Percentiles rank a stretch among this genome's conserved stretches.
phyloP scores from a whole-genome alignment of 2,113 vertebrate species.

The Campylomormyrus tamandua region DNA sequence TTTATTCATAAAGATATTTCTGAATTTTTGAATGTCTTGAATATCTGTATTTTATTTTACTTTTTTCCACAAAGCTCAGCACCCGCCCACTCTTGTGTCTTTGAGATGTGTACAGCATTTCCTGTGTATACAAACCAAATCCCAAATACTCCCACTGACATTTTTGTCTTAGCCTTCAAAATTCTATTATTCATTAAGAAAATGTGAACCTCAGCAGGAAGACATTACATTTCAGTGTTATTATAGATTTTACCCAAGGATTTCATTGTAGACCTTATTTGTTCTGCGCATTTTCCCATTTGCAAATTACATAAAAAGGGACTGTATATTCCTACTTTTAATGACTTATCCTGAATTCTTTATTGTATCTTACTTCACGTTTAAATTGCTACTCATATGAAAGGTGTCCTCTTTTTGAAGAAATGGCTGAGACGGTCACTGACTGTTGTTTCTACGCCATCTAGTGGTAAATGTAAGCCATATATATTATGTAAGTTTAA shows the following conservation, averaged over 20 bases:
- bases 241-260: constrained; percentile 6
- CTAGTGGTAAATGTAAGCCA: constrained; percentile 2
- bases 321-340: not conserved
- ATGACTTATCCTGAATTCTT: not conserved
- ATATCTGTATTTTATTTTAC: not conserved
- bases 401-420: not conserved
- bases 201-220: not conserved
- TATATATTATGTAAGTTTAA: not conserved
- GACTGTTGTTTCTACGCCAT: constrained; percentile 21
- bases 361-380: not conserved
- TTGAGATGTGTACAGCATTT: not conserved
- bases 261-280: not conserved
- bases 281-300: not conserved
- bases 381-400: not conserved
- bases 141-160: not conserved
- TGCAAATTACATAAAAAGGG: not conserved
- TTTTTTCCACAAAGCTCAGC: not conserved
- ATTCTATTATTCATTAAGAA: not conserved
- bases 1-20: constrained; percentile 10
- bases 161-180: not conserved
- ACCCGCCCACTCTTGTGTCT: not conserved
- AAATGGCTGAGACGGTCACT: not conserved
- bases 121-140: constrained; percentile 28
- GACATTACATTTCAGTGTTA: not conserved
- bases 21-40: constrained; percentile 16